phyloP scores from a whole-genome alignment of 2,113 vertebrate genomes.

The human region GRCh38 chr11:115111001-115111500 shows the following conservation, averaged over 20 bases:
- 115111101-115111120: background rate
- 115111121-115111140: background rate
- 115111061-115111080: rapidly evolving
- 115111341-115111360: conserved; percentile 15
- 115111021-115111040: background rate
- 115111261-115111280: conserved; percentile 40
- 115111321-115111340: conserved; percentile 50
- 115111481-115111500: background rate
- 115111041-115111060: background rate
- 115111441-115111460: background rate
- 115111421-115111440: background rate
- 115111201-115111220: conserved; percentile 64
- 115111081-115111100: rapidly evolving
- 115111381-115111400: background rate
- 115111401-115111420: background rate
- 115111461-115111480: background rate
- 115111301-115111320: conserved; percentile 64
- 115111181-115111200: background rate
- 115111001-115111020: background rate
- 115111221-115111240: conserved; percentile 62
- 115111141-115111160: background rate
- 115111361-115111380: conserved; percentile 41
- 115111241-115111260: conserved; percentile 66
- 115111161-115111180: conserved; percentile 7
- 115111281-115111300: conserved; percentile 67